A percentile compares a stretch with the other conserved stretches of the same genome.
Conservation (phyloP, 2,888 invertebrate species). For the Standfussiana lucernea region DNA sequence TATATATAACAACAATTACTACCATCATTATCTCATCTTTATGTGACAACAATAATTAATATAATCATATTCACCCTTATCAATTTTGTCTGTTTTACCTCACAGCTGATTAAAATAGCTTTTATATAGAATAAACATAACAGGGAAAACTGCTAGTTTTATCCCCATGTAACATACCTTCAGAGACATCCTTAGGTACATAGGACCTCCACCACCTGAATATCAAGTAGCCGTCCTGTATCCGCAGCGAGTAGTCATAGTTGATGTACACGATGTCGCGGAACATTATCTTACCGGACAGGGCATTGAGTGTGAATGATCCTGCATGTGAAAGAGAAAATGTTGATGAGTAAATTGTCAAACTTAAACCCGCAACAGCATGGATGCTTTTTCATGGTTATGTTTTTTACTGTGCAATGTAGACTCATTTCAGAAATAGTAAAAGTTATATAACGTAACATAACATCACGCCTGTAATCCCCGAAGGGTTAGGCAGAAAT, state of each 20-base stretch:
- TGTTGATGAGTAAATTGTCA: neutral
- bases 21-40: neutral
- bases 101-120: slow-evolving; percentile 12
- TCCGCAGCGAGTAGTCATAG: slow-evolving; percentile 97
- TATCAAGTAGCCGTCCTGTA: slow-evolving; percentile 99
- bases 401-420: neutral
- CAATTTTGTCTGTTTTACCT: too few relatives aligned
- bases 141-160: neutral
- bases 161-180: slow-evolving; percentile 92
- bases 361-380: neutral
- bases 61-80: neutral
- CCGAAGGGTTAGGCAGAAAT: too few relatives aligned
- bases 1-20: neutral
- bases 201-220: slow-evolving; percentile 99
- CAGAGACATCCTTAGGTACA: slow-evolving; percentile 98
- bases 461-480: too few relatives aligned
- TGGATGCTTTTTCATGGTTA: neutral
- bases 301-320: slow-evolving; percentile 98
- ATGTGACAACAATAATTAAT: neutral
- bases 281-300: slow-evolving; percentile 99
- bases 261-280: slow-evolving; percentile 98
- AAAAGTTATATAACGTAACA: neutral
- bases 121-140: neutral
- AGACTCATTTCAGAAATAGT: neutral
- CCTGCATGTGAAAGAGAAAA: slow-evolving; percentile 90